A percentile compares a stretch with the other conserved stretches of the same genome.
Evolutionary conservation across 2,113 vertebrate genomes (phyloP).

Genomic region (Proterorhinus semilunaris): DNA sequence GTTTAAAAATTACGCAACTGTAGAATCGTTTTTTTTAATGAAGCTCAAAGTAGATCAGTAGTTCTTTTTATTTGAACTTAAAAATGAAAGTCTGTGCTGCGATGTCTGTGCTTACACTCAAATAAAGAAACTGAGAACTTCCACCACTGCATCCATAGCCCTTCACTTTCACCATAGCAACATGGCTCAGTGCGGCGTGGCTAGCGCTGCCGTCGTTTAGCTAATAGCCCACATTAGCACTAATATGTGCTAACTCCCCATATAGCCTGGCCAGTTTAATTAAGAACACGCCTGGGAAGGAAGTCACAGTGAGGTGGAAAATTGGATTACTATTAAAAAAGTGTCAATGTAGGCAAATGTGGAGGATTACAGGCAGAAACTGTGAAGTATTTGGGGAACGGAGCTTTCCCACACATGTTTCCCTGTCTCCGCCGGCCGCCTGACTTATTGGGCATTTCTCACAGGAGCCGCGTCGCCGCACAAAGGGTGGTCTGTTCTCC

Average conservation of each 20-base stretch:
- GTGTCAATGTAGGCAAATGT: slow-evolving; percentile 42
- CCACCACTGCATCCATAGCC: too few relatives aligned
- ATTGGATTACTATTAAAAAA: slow-evolving; percentile 63
- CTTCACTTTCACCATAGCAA: too few relatives aligned
- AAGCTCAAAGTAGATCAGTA: too few relatives aligned
- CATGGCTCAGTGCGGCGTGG: too few relatives aligned
- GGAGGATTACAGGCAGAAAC: slow-evolving; percentile 46
- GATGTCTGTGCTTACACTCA: too few relatives aligned
- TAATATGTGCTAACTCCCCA: slow-evolving; percentile 41
- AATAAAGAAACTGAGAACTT: too few relatives aligned
- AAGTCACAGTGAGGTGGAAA: slow-evolving; percentile 68
- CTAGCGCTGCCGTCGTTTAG: not conserved
- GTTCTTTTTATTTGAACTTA: too few relatives aligned
- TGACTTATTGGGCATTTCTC: slow-evolving; percentile 52
- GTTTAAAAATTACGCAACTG: too few relatives aligned
- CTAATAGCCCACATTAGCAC: slow-evolving; percentile 44
- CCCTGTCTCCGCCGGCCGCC: slow-evolving; percentile 11
- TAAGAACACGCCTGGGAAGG: slow-evolving; percentile 54
- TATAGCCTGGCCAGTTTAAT: slow-evolving; percentile 62
- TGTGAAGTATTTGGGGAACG: slow-evolving; percentile 32
- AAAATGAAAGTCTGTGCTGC: too few relatives aligned
- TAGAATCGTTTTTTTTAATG: too few relatives aligned
- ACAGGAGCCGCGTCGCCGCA: slow-evolving; percentile 38
- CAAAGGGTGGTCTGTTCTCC: slow-evolving; percentile 51
- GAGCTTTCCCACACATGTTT: slow-evolving; percentile 55